Conservation (phyloP, 2,888 invertebrate species). For the Charanyca ferruginea region DNA sequence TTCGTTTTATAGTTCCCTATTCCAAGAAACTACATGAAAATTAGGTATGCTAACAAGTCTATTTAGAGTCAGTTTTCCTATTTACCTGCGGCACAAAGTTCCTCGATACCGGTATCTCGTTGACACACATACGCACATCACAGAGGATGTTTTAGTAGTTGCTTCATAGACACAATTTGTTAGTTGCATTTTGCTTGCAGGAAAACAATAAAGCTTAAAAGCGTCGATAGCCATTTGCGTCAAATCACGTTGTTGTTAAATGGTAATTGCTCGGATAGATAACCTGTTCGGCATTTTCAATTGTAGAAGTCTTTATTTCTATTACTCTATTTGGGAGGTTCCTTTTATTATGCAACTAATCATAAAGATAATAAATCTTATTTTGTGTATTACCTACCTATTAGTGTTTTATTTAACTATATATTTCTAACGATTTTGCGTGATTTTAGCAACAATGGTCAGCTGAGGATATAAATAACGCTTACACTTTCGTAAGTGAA, state of each 20-base stretch:
- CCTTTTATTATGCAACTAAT: conserved; percentile 50
- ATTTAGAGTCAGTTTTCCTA: conserved; percentile 54
- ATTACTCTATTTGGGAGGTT: conserved; percentile 60
- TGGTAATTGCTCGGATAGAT: conserved; percentile 73
- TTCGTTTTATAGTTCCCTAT: conserved; percentile 3
- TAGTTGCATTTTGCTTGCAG: conserved; percentile 62
- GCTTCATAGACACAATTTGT: conserved; percentile 60
- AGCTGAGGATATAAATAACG: neutral
- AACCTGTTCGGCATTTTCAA: conserved; percentile 81
- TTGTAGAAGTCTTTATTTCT: conserved; percentile 77
- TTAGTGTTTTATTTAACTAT: conserved; percentile 12
- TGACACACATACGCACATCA: conserved; percentile 53
- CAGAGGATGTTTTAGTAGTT: conserved; percentile 46
- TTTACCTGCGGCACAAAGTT: conserved; percentile 49
- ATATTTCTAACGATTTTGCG: neutral
- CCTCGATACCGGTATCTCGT: conserved; percentile 49
- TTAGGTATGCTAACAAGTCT: conserved; percentile 45
- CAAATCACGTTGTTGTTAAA: conserved; percentile 76
- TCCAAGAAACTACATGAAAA: conserved; percentile 26
- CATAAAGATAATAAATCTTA: conserved; percentile 20
- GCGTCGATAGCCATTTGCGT: conserved; percentile 72
- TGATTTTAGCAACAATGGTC: neutral
- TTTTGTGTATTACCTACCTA: neutral
- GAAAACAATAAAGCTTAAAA: conserved; percentile 71
- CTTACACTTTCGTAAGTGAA: neutral